Percentiles rank a stretch among this genome's conserved stretches.
phyloP scores from a whole-genome alignment of 1,140 invertebrate genomes.

The Drosophila repleta region DNA sequence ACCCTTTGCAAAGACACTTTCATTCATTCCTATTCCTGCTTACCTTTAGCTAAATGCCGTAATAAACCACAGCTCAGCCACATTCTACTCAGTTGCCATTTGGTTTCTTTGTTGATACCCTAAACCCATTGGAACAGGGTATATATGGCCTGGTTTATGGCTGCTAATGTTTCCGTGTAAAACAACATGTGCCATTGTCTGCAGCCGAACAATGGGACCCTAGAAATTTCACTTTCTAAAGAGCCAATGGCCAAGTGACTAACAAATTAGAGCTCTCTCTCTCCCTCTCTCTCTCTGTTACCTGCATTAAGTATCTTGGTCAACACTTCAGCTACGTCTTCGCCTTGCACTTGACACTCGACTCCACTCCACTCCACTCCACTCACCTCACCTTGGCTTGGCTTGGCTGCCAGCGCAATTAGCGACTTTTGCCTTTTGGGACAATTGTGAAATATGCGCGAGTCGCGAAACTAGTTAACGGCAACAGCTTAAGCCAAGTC shows the following conservation, averaged over 20 bases:
- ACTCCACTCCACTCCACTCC: slow-evolving; percentile 1
- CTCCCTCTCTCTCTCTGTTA: not conserved
- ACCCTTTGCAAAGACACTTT: too few species aligned
- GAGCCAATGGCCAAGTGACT: slow-evolving; percentile 31
- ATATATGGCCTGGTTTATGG: not conserved
- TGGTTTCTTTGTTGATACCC: too few species aligned
- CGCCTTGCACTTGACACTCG: slow-evolving; percentile 5
- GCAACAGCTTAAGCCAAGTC: slow-evolving; percentile 13
- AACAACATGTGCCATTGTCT: slow-evolving; percentile 26
- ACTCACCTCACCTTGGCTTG: not conserved
- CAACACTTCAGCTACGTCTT: slow-evolving; percentile 17
- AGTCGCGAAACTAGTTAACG: slow-evolving; percentile 27
- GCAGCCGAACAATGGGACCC: slow-evolving; percentile 10
- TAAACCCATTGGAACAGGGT: not conserved
- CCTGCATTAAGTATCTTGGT: slow-evolving; percentile 23
- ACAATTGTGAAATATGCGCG: slow-evolving; percentile 32
- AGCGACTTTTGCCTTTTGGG: slow-evolving; percentile 12
- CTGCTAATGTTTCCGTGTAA: slow-evolving; percentile 25
- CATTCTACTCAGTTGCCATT: too few species aligned
- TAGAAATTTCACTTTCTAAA: slow-evolving; percentile 39
- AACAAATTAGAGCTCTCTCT: slow-evolving; percentile 17
- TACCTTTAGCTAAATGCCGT: too few species aligned
- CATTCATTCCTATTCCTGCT: too few species aligned
- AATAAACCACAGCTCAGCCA: too few species aligned
- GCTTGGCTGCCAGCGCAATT: slow-evolving; percentile 10